Conservation (phyloP, 2,888 invertebrate species). For the Heliconius ismenius region DNA sequence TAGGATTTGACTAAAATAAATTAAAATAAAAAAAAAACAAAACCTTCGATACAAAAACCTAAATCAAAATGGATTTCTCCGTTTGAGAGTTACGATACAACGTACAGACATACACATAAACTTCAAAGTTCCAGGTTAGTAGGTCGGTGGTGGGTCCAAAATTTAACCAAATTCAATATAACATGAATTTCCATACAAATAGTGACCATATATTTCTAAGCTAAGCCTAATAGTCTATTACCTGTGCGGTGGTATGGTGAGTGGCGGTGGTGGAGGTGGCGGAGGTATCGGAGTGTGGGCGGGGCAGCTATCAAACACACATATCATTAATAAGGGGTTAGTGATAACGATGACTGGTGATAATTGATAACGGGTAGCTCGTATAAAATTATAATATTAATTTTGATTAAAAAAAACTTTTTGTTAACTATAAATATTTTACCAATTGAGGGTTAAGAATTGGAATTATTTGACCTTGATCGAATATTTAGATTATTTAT, state of each 20-base stretch:
- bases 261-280: slow-evolving; percentile 83
- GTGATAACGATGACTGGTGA: slow-evolving; percentile 4
- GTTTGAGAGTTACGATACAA: not conserved
- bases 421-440: not conserved
- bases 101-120: not conserved
- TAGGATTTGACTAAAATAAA: not conserved
- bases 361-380: not conserved
- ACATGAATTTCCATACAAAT: not conserved
- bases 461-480: not conserved
- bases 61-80: not conserved
- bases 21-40: not conserved
- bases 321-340: slow-evolving; percentile 20
- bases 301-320: slow-evolving; percentile 74
- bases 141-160: not conserved
- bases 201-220: slow-evolving; percentile 9
- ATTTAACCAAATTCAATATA: not conserved
- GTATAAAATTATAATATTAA: not conserved
- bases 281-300: slow-evolving; percentile 83
- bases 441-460: not conserved
- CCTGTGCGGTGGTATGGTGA: slow-evolving; percentile 79
- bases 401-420: not conserved
- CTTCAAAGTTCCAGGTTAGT: not conserved
- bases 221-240: slow-evolving; percentile 51
- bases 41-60: too few relatives aligned
- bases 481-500: not conserved